These are phyloP conservation scores for Ectemnius continuus DNA, from an alignment of 2,888 invertebrate genomes.

Conservation along the genomic window DNA sequence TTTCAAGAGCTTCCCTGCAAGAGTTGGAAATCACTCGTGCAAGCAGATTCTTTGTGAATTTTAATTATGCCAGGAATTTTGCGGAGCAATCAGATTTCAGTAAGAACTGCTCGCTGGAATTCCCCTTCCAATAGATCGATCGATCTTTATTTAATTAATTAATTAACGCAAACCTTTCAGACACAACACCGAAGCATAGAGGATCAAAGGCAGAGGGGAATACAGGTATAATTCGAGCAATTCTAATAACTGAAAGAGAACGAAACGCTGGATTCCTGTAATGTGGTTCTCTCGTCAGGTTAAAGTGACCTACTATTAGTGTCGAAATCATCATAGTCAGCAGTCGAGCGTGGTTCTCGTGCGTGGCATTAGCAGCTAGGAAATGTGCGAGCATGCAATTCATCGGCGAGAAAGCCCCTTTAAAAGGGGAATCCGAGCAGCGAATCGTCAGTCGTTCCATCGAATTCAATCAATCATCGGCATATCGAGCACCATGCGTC, in stretches of 20 bases:
- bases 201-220: too few relatives aligned
- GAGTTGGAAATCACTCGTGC: neutral
- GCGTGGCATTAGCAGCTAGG: constrained; percentile 21
- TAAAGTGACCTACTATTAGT: constrained; percentile 8
- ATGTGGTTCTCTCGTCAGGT: neutral
- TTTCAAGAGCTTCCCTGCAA: too few relatives aligned
- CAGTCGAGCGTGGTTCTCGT: neutral
- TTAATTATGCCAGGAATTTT: constrained; percentile 2
- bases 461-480: neutral
- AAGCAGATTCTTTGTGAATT: neutral
- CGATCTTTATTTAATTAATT: neutral
- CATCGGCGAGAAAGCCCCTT: constrained; percentile 11
- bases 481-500: constrained; percentile 19
- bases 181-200: too few relatives aligned
- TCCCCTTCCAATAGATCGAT: neutral
- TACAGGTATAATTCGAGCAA: too few relatives aligned
- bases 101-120: neutral
- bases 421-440: constrained; percentile 26
- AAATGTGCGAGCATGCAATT: constrained; percentile 12
- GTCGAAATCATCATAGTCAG: constrained; percentile 15
- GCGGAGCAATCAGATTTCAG: neutral
- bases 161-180: too few relatives aligned
- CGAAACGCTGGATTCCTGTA: neutral
- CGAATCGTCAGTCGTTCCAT: constrained; percentile 17
- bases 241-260: too few relatives aligned